Percentiles rank a stretch among this genome's conserved stretches.
phyloP scores from a whole-genome alignment of 2,888 invertebrate species.

The Temnothorax ravouxi region DNA sequence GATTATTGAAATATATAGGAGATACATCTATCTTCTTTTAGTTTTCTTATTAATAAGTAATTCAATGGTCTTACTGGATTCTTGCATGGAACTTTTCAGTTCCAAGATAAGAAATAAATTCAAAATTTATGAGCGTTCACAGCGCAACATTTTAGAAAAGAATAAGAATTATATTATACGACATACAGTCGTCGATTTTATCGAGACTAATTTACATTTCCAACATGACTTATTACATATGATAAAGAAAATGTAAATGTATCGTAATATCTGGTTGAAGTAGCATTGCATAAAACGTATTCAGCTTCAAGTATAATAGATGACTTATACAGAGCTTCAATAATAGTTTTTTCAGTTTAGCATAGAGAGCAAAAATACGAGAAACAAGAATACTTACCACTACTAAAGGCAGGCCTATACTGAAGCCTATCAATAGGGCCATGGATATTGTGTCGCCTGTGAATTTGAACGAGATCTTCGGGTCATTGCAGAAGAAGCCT shows the following conservation, averaged over 20 bases:
- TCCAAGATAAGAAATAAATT: conserved; percentile 5
- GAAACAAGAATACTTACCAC: conserved; percentile 86
- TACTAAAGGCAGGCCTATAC: conserved; percentile 88
- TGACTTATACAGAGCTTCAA: not conserved
- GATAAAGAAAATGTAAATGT: conserved; percentile 14
- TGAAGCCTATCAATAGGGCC: conserved; percentile 87
- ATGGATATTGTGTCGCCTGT: conserved; percentile 90
- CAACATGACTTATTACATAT: not conserved
- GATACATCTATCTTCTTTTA: not conserved
- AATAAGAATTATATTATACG: not conserved
- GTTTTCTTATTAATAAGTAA: not conserved
- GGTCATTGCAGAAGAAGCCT: conserved; percentile 92
- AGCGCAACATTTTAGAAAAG: not conserved
- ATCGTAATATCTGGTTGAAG: not conserved
- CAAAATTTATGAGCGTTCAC: not conserved
- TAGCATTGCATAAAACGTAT: not conserved
- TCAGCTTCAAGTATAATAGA: not conserved
- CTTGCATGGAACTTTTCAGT: not conserved
- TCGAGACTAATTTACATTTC: not conserved
- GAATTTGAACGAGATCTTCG: conserved; percentile 90
- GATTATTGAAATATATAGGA: not conserved
- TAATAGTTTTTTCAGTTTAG: not conserved
- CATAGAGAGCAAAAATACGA: not conserved
- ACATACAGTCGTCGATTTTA: not conserved
- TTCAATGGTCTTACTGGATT: not conserved